These are phyloP conservation scores for Cephus spinipes DNA, from an alignment of 2,888 invertebrate genomes.

Conservation along the genomic window DNA sequence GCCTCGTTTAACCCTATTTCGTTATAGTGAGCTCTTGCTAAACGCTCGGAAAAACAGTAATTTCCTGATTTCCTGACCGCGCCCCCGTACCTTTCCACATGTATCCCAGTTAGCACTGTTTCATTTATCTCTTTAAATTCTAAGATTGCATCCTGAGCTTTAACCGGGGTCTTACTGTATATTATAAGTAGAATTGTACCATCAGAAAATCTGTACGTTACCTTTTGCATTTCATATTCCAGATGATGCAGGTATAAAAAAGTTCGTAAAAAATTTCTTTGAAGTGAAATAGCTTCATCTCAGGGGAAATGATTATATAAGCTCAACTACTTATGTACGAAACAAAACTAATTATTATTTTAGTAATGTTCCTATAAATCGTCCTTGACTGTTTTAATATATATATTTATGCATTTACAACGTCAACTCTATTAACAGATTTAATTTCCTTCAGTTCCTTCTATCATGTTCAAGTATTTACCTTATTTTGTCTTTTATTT, in stretches of 20 bases:
- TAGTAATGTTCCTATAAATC: not conserved
- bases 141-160: not conserved
- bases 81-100: not conserved
- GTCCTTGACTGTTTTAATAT: not conserved
- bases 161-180: not conserved
- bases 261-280: not conserved
- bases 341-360: not conserved
- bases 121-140: not conserved
- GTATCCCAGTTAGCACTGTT: not conserved
- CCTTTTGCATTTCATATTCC: slow-evolving; percentile 1
- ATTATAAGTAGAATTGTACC: not conserved
- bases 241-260: slow-evolving; percentile 10
- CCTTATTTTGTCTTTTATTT: not conserved
- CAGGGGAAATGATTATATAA: not conserved
- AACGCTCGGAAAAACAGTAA: not conserved
- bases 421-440: not conserved
- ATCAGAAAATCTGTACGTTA: not conserved
- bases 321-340: not conserved
- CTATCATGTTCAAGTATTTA: not conserved
- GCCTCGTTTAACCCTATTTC: not conserved
- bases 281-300: not conserved
- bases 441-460: not conserved
- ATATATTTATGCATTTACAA: not conserved
- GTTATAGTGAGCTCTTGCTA: not conserved
- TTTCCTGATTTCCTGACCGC: not conserved